These are phyloP conservation scores for Drosophila cardini DNA, from an alignment of 1,140 invertebrate species.

Conservation along the genomic window DNA sequence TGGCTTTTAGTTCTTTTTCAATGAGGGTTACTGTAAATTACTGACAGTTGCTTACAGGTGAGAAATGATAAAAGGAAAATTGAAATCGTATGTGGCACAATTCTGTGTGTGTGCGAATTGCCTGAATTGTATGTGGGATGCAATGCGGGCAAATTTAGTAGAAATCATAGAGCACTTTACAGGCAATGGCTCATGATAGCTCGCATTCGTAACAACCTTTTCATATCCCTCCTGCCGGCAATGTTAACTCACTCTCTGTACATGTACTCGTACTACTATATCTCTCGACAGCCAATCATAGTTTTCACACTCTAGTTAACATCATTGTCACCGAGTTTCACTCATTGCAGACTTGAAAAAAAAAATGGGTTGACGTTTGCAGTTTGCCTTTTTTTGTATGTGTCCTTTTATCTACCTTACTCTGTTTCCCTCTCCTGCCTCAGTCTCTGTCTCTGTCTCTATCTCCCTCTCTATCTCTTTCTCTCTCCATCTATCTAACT, in stretches of 20 bases:
- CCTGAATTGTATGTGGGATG: background rate
- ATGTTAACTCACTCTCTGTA: conserved; percentile 12
- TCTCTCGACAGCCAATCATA: conserved; percentile 77
- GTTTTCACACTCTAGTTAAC: conserved; percentile 83
- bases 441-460: too few relatives aligned
- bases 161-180: conserved; percentile 54
- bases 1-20: background rate
- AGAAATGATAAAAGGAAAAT: conserved; percentile 12
- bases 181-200: conserved; percentile 17
- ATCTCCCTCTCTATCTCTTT: background rate
- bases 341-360: conserved; percentile 44
- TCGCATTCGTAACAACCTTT: background rate
- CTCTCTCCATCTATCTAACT: conserved; percentile 10
- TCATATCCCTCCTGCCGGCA: background rate
- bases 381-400: conserved; percentile 56
- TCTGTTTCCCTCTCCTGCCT: conserved; percentile 1
- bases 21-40: background rate
- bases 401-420: background rate
- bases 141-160: conserved; percentile 32
- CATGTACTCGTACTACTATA: background rate
- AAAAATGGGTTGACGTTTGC: conserved; percentile 73
- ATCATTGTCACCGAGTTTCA: conserved; percentile 80
- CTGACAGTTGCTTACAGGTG: background rate
- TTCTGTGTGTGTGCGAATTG: background rate
- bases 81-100: conserved; percentile 19